Conservation (phyloP, 1,140 invertebrate species). For the Zaprionus inermis region DNA sequence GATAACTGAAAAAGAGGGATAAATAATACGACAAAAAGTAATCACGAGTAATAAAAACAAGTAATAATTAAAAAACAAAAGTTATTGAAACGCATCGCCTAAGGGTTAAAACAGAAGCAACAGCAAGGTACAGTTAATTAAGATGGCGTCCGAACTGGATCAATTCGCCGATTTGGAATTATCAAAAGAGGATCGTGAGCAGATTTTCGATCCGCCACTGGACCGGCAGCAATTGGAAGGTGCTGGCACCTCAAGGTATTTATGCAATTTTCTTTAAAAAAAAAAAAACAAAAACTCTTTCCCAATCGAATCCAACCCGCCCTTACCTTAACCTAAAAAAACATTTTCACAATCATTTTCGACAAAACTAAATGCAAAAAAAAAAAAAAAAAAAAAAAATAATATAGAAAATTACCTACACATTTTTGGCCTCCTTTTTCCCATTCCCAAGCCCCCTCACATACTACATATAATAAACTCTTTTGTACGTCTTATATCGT, state of each 20-base stretch:
- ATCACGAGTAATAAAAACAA: not conserved
- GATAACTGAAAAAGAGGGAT: not conserved
- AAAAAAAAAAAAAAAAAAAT: not conserved
- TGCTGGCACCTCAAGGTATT: constrained; percentile 84
- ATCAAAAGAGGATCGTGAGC: constrained; percentile 84
- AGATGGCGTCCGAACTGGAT: constrained; percentile 84
- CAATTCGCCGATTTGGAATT: constrained; percentile 84
- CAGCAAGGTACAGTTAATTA: constrained; percentile 29
- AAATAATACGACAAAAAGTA: not conserved
- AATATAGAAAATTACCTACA: not conserved
- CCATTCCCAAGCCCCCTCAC: not conserved
- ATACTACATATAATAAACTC: not conserved
- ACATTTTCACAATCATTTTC: constrained; percentile 7
- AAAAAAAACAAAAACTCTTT: not conserved
- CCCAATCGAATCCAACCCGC: not conserved
- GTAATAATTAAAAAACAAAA: constrained; percentile 5
- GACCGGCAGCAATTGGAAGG: constrained; percentile 84
- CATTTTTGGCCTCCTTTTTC: not conserved
- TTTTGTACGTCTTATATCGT: not conserved
- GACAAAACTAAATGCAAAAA: not conserved
- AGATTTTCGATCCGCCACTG: constrained; percentile 84
- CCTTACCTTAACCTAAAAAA: not conserved
- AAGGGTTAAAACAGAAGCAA: constrained; percentile 14
- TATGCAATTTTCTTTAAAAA: constrained; percentile 21
- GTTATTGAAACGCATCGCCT: constrained; percentile 11